Evolutionary conservation across 2,888 invertebrate species (phyloP), one percentile per base, ranked within the genome.

Genomic region (Melinopterus prodromus): DNA sequence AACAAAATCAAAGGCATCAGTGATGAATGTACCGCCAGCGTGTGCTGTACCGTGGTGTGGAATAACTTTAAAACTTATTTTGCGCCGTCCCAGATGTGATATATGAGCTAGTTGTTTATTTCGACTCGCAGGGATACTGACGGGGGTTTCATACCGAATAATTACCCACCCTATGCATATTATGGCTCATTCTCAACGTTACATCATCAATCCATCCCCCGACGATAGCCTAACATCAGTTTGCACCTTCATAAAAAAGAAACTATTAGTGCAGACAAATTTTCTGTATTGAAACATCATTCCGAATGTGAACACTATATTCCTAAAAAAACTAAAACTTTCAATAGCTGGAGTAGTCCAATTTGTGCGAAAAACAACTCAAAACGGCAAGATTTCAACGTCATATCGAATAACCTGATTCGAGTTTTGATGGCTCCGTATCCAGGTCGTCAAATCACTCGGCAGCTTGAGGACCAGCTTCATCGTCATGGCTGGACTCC

Each of bases 21-120:
- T 53, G 53, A 53, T 53, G 53, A 53, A 53, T 53, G 53, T 53
- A 53, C 26, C 26, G 26, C 53, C 53, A 12, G 7, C 9, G 53
- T 53, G 53, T 53, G 5, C 26, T 26, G 26, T 26, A 26, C 53
- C 53, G 53, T 53, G 53, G 53, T 53, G 53, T 53, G 53, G 53
- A 53, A 53, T 53, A 53, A 53, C 53, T 53, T 53, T 53, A 53
- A 53, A 53, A 53, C 9, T 53, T 53, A 53, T 53, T 53, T 53
- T 53, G 53, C 53, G 9, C 53, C 53, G 53, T 53, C 53, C 53
- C 9, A 53, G 53, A 53, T 53, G 53, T 53, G 53, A 53, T 53
- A 53, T 53, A 53, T 53, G 53, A 53, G 53, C 53, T 53, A 53
- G 53, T 53, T 53, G 53, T 53, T 53, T 53, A 53, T 53, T 53